phyloP scores from a whole-genome alignment of 1,140 invertebrate species.

The Ooceraea biroi region DNA sequence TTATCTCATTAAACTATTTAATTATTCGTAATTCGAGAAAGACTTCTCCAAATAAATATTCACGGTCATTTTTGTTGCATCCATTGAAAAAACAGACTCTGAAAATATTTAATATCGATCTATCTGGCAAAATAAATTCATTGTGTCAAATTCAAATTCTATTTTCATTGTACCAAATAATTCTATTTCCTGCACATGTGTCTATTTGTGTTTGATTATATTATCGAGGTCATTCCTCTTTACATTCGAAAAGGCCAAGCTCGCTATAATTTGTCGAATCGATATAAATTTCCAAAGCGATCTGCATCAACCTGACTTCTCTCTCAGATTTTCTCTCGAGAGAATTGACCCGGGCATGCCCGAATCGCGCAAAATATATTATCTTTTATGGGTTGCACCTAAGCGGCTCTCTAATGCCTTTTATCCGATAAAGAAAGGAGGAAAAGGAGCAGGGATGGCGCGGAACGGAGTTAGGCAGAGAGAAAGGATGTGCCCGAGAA shows the following conservation, averaged over 20 bases:
- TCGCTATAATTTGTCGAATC: conserved; percentile 49
- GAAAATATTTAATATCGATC: background rate
- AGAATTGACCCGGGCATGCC: conserved; percentile 35
- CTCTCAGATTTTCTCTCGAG: conserved; percentile 60
- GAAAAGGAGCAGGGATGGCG: conserved; percentile 34
- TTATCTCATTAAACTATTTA: background rate
- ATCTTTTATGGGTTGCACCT: conserved; percentile 71
- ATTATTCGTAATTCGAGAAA: background rate
- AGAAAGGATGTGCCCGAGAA: conserved; percentile 64
- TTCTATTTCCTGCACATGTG: background rate
- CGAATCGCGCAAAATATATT: conserved; percentile 73
- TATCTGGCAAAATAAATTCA: background rate
- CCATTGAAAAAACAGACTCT: background rate
- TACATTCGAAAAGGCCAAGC: background rate
- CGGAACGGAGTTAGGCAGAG: conserved; percentile 46
- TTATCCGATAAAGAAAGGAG: conserved; percentile 65
- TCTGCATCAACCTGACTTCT: conserved; percentile 62
- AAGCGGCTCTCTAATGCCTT: conserved; percentile 71
- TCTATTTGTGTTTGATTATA: conserved; percentile 25
- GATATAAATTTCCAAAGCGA: conserved; percentile 51
- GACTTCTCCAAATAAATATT: background rate
- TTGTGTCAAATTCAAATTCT: no score
- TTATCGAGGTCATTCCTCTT: background rate
- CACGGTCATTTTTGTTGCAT: background rate
- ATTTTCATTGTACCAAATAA: background rate